Evolutionary conservation across 2,113 vertebrate species (phyloP).

Genomic region (Panurus biarmicus): DNA sequence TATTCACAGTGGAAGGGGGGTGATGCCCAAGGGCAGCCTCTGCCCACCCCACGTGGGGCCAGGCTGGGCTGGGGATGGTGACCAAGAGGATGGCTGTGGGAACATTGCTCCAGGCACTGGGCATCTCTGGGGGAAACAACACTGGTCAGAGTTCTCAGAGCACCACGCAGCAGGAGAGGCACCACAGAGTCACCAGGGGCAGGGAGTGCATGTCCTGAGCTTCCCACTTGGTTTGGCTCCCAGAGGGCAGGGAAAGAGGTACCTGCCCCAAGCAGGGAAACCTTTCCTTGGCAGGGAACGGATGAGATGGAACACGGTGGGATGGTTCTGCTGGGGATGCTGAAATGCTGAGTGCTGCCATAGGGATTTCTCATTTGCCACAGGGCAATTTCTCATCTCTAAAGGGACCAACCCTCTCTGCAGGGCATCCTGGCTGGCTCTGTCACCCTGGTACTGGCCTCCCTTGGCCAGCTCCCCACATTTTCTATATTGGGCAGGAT

Average conservation of each 20-base stretch:
- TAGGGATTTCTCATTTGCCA: neutral
- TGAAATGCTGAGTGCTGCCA: neutral
- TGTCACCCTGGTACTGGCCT: neutral
- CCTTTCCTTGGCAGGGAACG: neutral
- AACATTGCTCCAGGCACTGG: accelerated
- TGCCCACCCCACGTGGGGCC: neutral
- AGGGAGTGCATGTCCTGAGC: accelerated
- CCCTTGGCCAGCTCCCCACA: neutral
- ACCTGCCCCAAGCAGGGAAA: neutral
- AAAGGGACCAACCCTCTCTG: neutral
- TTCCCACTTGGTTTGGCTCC: neutral
- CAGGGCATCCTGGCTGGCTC: neutral
- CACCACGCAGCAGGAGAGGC: neutral
- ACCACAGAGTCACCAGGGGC: accelerated
- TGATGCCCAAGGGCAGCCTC: neutral
- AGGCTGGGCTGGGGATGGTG: neutral
- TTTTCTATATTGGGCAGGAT: neutral
- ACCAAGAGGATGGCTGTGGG: neutral
- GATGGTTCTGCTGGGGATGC: accelerated
- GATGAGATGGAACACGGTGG: accelerated
- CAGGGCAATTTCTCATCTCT: neutral
- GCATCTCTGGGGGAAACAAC: neutral
- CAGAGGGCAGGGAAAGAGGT: neutral
- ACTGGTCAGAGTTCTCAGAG: neutral
- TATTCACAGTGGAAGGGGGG: too few relatives aligned